A percentile compares a stretch with the other conserved stretches of the same genome.
These are phyloP conservation scores for Acanthurus lineatus DNA, from an alignment of 2,797 vertebrate genomes.

Conservation along the genomic window DNA sequence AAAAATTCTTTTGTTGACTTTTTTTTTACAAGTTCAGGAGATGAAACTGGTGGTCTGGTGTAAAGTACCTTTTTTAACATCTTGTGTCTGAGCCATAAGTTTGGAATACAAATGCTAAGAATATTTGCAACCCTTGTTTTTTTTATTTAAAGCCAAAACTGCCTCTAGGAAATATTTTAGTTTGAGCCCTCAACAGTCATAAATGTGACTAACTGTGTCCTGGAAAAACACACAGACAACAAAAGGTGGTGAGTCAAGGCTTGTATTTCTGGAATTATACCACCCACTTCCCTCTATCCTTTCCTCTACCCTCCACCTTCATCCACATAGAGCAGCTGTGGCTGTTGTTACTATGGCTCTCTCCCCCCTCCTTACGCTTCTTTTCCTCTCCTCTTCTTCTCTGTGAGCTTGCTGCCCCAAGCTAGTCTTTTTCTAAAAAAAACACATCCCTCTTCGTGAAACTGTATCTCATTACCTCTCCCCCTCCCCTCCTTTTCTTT, in stretches of 20 bases:
- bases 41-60: neutral
- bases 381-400: conserved; percentile 4
- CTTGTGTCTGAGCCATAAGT: conserved; percentile 27
- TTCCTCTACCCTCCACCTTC: conserved; percentile 45
- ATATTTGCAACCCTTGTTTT: conserved; percentile 47
- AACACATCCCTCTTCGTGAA: conserved; percentile 20
- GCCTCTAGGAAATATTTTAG: conserved; percentile 47
- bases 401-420: conserved; percentile 11
- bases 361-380: conserved; percentile 35
- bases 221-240: conserved; percentile 58
- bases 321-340: conserved; percentile 51
- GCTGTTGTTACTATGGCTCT: conserved; percentile 44
- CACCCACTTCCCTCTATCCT: conserved; percentile 48
- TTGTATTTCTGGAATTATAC: conserved; percentile 59
- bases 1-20: neutral
- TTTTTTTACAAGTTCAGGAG: conserved; percentile 4
- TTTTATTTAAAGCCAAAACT: conserved; percentile 41
- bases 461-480: conserved; percentile 32
- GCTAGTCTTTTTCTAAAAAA: conserved; percentile 7
- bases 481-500: neutral
- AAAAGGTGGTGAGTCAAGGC: conserved; percentile 63
- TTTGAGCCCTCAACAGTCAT: conserved; percentile 39
- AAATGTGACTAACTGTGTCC: conserved; percentile 56
- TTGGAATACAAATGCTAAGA: conserved; percentile 51
- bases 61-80: conserved; percentile 14